Percentiles rank a stretch among this genome's conserved stretches.
These are phyloP conservation scores for Ophion slaviceki DNA, from an alignment of 2,888 invertebrate genomes.

Conservation along the genomic window DNA sequence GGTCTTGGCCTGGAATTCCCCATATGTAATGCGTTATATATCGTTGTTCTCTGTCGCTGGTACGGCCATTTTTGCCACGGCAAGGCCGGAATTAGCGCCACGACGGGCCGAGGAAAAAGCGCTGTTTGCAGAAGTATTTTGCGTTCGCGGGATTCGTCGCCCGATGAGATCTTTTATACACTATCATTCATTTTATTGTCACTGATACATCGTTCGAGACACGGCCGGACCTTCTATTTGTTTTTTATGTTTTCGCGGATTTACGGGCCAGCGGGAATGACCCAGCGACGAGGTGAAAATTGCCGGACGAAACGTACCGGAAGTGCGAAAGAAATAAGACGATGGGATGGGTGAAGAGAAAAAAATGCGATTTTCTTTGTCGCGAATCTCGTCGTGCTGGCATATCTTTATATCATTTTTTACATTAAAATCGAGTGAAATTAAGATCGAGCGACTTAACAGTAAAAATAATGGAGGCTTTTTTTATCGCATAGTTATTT, in stretches of 20 bases:
- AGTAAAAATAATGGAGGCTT: background rate
- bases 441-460: too few relatives aligned
- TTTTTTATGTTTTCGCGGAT: slow-evolving; percentile 49
- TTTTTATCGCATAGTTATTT: background rate
- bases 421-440: too few relatives aligned
- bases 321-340: slow-evolving; percentile 22
- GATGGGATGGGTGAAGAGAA: background rate
- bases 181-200: slow-evolving; percentile 15
- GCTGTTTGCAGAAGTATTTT: slow-evolving; percentile 30
- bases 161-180: slow-evolving; percentile 1
- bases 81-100: slow-evolving; percentile 67
- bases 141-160: slow-evolving; percentile 21
- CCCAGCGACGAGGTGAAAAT: slow-evolving; percentile 38
- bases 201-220: slow-evolving; percentile 8
- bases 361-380: slow-evolving; percentile 1
- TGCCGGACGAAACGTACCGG: slow-evolving; percentile 29
- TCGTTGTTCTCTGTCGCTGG: slow-evolving; percentile 49
- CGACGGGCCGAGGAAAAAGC: slow-evolving; percentile 35
- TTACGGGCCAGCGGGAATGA: slow-evolving; percentile 27
- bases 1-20: background rate
- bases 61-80: slow-evolving; percentile 62
- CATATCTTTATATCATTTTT: too few relatives aligned
- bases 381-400: too few relatives aligned
- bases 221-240: slow-evolving; percentile 17
- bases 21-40: slow-evolving; percentile 25